Base-by-base conservation (phyloP, 2,113 vertebrate species). In the Pipa parva region DNA sequence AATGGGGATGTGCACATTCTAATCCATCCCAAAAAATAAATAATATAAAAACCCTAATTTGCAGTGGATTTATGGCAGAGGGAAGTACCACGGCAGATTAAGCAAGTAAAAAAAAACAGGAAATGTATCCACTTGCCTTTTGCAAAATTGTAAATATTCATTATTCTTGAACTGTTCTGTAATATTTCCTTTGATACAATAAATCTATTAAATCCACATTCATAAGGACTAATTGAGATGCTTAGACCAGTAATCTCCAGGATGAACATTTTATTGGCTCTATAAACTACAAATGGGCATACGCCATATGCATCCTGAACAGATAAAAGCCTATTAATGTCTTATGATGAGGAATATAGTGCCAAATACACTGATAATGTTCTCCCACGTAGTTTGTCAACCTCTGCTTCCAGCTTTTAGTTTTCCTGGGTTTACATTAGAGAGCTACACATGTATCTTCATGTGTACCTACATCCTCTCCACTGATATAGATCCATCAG, bases 401-500 rank as follows among this genome's bases (percentile, higher is more conserved):
- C 27, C 49, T 67, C 42, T 49, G 64, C 54, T 49, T 49, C 58
- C 64, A 67, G 55, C 55, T 49, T 58, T 67, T 50, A 67, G 55
- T 11, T 28, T 17, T 33, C 22, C 45, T 59, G n/a, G 18, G 55
- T 67, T 59, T 59, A 59, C 64, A 59, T 67, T 59, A 67, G 42
- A 59, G 42, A 67, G 10, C 6, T 59, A 67, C 55, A 67, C n/a
- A 39, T 67, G 64, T 59, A 67, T 55, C 39, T 67, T 33, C 22
- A 18, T 67, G 42, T 59, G 63, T 18, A 33, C 52, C 63, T 59
- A 58, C 42, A 58, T 36, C 36, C 42, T n/a, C 52, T 57, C 25
- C 21, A 24, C 63, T 67, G 64, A 67, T 67, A 59, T 46, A 29
- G 55, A 67, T 46, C 42, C 64, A 67, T 67, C 64, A 71, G 70